Conservation (phyloP, 2,888 invertebrate genomes). For the Alsophila aescularia region DNA sequence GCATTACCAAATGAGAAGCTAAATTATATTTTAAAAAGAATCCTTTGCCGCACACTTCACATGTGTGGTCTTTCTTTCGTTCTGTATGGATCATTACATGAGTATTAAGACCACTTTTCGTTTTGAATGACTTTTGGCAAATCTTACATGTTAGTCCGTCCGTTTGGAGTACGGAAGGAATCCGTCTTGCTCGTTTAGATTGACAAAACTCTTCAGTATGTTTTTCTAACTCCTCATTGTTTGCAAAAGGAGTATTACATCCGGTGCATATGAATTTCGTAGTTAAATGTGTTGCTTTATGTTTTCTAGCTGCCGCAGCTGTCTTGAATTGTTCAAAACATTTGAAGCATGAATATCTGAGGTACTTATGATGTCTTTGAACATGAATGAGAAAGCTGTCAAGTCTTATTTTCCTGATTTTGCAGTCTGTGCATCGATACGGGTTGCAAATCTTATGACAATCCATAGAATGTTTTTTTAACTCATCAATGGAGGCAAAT, state of each 20-base stretch:
- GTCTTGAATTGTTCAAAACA: conserved; percentile 55
- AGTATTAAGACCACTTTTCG: conserved; percentile 54
- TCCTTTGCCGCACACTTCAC: conserved; percentile 67
- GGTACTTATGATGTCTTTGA: conserved; percentile 83
- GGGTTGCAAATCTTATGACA: conserved; percentile 85
- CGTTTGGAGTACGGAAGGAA: conserved; percentile 38
- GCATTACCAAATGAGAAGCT: conserved; percentile 54
- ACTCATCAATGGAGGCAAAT: conserved; percentile 57
- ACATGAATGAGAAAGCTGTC: conserved; percentile 78
- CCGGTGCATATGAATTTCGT: conserved; percentile 56
- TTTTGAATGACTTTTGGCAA: conserved; percentile 63
- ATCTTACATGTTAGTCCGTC: conserved; percentile 55
- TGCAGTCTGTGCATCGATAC: conserved; percentile 87
- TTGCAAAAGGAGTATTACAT: conserved; percentile 57
- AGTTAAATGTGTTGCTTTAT: conserved; percentile 46
- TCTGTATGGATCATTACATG: conserved; percentile 85
- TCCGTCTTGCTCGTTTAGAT: conserved; percentile 41
- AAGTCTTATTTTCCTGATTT: conserved; percentile 54
- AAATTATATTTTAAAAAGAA: conserved; percentile 59
- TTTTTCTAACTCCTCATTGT: conserved; percentile 46
- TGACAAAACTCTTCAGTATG: conserved; percentile 54
- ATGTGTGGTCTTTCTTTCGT: conserved; percentile 60
- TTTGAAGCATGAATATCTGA: conserved; percentile 75
- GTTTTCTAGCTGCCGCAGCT: conserved; percentile 41
- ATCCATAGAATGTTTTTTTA: conserved; percentile 84